Evolutionary conservation across 1,140 invertebrate genomes (phyloP).

Genomic region (Pogonognathellus flavescens): DNA sequence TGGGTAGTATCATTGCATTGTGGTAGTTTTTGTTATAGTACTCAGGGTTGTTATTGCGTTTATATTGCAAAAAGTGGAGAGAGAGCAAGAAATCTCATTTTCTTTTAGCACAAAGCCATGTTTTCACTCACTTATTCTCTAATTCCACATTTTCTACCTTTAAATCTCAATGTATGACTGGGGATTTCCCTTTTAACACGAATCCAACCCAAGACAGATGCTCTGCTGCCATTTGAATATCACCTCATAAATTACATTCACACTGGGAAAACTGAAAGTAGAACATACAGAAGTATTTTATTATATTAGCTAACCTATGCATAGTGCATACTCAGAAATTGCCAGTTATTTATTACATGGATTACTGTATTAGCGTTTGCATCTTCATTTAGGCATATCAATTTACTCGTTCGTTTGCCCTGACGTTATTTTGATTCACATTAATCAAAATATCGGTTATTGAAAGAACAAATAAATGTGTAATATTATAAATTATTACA

Average conservation of each 20-base stretch:
- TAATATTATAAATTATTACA: too few species aligned
- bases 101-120: background rate
- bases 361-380: too few species aligned
- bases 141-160: constrained; percentile 53
- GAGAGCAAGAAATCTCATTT: constrained; percentile 26
- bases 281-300: background rate
- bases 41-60: background rate
- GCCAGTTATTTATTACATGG: too few species aligned
- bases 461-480: too few species aligned
- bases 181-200: constrained; percentile 44
- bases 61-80: too few species aligned
- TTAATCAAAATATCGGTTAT: too few species aligned
- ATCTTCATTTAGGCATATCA: too few species aligned
- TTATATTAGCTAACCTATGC: too few species aligned
- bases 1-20: too few species aligned
- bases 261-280: background rate
- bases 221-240: constrained; percentile 29
- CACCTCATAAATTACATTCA: constrained; percentile 38
- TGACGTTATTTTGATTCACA: too few species aligned
- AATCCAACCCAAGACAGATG: constrained; percentile 25
- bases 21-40: background rate
- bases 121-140: constrained; percentile 26
- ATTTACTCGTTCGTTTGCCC: too few species aligned
- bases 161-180: constrained; percentile 53
- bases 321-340: too few species aligned